Percentiles rank a stretch among this genome's conserved stretches.
These are phyloP conservation scores for Dasypolia templi DNA, from an alignment of 2,888 invertebrate genomes.

Conservation along the genomic window DNA sequence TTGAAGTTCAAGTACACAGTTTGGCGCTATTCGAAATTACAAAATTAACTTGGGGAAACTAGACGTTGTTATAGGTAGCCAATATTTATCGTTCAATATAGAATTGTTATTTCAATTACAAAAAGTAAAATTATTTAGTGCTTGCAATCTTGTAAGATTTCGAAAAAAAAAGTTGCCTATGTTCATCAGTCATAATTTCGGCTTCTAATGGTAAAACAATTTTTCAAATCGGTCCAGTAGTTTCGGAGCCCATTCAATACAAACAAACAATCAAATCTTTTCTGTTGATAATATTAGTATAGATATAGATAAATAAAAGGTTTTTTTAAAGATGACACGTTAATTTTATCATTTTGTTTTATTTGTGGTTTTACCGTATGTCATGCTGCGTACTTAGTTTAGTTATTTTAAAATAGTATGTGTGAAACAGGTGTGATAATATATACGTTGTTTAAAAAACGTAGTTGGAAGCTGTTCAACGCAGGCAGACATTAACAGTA, in stretches of 20 bases:
- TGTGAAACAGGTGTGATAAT: neutral
- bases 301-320: constrained; percentile 42
- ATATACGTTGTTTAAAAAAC: constrained; percentile 4
- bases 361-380: constrained; percentile 18
- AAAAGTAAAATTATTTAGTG: neutral
- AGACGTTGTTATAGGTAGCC: neutral
- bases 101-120: constrained; percentile 14
- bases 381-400: constrained; percentile 3
- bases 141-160: no score
- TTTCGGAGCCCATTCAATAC: no score
- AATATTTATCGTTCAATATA: constrained; percentile 18
- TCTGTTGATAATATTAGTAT: no score
- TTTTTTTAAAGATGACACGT: neutral
- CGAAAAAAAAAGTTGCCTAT: no score
- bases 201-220: no score
- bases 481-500: constrained; percentile 69
- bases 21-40: constrained; percentile 10
- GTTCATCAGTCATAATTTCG: no score
- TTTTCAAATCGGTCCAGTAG: no score
- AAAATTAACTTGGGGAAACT: constrained; percentile 5
- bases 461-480: constrained; percentile 20
- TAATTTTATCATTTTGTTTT: constrained; percentile 13
- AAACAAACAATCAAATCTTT: no score
- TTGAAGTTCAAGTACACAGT: no score
- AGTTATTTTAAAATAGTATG: constrained; percentile 4